A percentile compares a stretch with the other conserved stretches of the same genome.
These are phyloP conservation scores for Ammospiza nelsoni DNA, from an alignment of 2,113 vertebrate species.

Conservation along the genomic window DNA sequence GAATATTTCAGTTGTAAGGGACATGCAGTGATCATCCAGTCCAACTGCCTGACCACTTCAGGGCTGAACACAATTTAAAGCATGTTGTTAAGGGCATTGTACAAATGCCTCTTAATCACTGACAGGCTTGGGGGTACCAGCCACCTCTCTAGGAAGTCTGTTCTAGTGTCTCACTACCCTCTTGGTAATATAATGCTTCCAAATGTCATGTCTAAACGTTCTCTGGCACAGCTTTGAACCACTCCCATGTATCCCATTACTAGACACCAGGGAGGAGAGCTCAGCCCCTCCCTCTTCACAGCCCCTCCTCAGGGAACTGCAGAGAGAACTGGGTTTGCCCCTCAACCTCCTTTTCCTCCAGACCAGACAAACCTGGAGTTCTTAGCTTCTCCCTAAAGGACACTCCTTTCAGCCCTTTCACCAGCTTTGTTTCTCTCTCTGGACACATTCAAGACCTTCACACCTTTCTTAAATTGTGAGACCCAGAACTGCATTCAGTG, in stretches of 20 bases:
- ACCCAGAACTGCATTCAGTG: not conserved
- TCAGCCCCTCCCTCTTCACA: not conserved
- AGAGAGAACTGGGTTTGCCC: accelerated
- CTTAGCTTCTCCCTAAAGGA: not conserved
- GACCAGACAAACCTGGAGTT: not conserved
- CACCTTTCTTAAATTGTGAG: accelerated
- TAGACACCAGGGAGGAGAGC: not conserved
- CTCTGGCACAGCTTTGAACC: not conserved
- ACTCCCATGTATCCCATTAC: no score
- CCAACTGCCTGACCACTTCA: not conserved
- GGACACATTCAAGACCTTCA: not conserved
- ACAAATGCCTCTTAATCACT: not conserved
- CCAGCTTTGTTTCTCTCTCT: not conserved
- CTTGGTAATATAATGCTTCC: not conserved
- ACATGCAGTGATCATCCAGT: accelerated
- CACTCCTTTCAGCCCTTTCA: not conserved
- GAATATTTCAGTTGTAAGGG: not conserved
- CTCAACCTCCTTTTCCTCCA: not conserved
- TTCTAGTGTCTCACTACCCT: not conserved
- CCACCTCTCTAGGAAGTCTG: not conserved
- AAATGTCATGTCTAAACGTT: not conserved
- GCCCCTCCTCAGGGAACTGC: not conserved
- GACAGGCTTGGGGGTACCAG: not conserved
- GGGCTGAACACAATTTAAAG: not conserved
- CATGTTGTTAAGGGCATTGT: not conserved